Evolutionary conservation across 2,113 vertebrate species (phyloP).

Genomic region (Paramormyrops kingsleyae): DNA sequence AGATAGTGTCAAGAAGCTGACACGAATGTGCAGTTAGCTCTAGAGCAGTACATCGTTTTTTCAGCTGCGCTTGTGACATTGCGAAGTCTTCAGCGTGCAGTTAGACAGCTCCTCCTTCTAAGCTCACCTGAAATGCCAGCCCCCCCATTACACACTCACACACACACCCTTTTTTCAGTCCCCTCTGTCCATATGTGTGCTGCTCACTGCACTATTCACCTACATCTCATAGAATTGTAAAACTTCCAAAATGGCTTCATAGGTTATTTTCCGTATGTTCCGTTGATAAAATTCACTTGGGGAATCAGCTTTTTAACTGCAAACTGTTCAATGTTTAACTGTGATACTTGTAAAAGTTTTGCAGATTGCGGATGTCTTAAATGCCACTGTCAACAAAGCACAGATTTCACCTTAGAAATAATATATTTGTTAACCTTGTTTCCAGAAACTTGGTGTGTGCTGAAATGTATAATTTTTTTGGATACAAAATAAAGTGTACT

Average conservation of each 20-base stretch:
- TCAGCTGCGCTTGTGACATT: background rate
- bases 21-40: background rate
- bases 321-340: background rate
- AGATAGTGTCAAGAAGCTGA: background rate
- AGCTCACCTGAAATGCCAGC: background rate
- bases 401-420: background rate
- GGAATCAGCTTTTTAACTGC: background rate
- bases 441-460: background rate
- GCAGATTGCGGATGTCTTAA: background rate
- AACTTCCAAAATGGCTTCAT: background rate
- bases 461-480: background rate
- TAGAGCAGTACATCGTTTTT: constrained; percentile 22
- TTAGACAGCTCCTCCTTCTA: background rate
- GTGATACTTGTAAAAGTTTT: background rate
- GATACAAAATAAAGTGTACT: background rate
- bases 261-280: background rate
- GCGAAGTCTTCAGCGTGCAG: background rate
- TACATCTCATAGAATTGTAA: background rate
- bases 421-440: background rate
- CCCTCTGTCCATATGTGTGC: background rate
- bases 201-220: background rate
- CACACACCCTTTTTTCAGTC: background rate
- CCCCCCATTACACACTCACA: background rate
- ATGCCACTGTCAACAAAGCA: background rate
- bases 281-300: background rate